These are phyloP conservation scores for Lophochroa leadbeateri DNA, from an alignment of 2,113 vertebrate genomes.

Conservation along the genomic window DNA sequence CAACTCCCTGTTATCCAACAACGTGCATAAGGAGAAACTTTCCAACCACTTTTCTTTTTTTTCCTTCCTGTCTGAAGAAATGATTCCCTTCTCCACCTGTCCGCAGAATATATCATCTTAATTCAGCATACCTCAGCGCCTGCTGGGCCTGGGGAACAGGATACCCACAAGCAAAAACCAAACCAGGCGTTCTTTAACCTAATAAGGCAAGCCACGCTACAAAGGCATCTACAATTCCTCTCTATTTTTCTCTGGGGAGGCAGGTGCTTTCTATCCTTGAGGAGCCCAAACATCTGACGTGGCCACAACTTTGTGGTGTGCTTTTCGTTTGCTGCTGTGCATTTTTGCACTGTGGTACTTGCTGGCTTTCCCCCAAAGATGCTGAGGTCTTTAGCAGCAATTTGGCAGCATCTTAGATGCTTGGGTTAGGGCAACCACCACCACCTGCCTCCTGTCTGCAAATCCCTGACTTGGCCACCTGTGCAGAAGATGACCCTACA, in stretches of 20 bases:
- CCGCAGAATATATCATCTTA: conserved; percentile 9
- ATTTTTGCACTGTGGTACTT: not conserved
- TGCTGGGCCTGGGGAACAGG: conserved; percentile 7
- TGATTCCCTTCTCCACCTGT: not conserved
- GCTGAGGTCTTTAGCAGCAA: not conserved
- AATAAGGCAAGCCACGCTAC: conserved; percentile 16
- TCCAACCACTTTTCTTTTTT: not conserved
- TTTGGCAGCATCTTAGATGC: not conserved
- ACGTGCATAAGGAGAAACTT: not conserved
- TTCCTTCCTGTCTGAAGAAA: not conserved
- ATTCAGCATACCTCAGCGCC: conserved; percentile 26
- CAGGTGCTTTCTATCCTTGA: not conserved
- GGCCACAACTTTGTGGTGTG: not conserved
- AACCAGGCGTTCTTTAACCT: not conserved
- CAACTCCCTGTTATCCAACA: not conserved
- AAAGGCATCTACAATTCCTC: conserved; percentile 15
- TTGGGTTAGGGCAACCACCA: not conserved
- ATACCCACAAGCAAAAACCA: not conserved
- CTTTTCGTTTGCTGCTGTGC: not conserved
- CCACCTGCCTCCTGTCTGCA: not conserved
- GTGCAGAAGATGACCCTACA: not conserved
- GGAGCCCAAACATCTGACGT: not conserved
- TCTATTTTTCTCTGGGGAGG: not conserved
- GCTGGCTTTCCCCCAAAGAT: not conserved
- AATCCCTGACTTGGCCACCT: not conserved